These are phyloP conservation scores for Shinisaurus crocodilurus DNA, from an alignment of 2,113 vertebrate species.

Conservation along the genomic window DNA sequence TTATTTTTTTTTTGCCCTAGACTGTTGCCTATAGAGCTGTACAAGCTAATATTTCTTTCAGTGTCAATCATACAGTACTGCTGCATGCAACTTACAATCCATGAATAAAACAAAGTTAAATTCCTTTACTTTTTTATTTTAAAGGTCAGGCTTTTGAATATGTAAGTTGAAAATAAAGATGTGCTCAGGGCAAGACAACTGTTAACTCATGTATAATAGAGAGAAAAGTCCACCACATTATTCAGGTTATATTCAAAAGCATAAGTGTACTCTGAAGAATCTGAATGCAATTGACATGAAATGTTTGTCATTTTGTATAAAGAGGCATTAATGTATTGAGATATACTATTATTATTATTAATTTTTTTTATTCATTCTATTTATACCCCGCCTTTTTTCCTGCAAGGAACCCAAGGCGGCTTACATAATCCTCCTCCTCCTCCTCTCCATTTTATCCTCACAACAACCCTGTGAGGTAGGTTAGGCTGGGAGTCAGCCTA, in stretches of 20 bases:
- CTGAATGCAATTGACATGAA: neutral
- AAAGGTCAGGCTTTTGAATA: conserved; percentile 53
- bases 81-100: conserved; percentile 41
- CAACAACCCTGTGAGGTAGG: too few species aligned
- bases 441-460: too few species aligned
- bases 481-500: too few species aligned
- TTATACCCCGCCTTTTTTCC: too few species aligned
- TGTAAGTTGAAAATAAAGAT: conserved; percentile 55
- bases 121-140: conserved; percentile 26
- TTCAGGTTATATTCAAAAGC: neutral
- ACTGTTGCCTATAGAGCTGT: conserved; percentile 62
- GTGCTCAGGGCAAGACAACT: conserved; percentile 34
- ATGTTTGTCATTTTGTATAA: conserved; percentile 2
- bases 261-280: conserved; percentile 3
- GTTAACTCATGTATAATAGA: conserved; percentile 47
- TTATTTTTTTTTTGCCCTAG: conserved; percentile 72
- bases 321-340: neutral
- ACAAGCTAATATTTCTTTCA: conserved; percentile 73
- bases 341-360: too few species aligned
- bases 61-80: conserved; percentile 64
- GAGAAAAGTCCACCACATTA: conserved; percentile 21
- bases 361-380: too few species aligned
- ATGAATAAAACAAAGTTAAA: conserved; percentile 60
- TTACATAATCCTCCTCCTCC: too few species aligned
- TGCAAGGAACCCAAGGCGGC: too few species aligned